These are phyloP conservation scores for Epicampocera succincta DNA, from an alignment of 2,888 invertebrate genomes.

Conservation along the genomic window DNA sequence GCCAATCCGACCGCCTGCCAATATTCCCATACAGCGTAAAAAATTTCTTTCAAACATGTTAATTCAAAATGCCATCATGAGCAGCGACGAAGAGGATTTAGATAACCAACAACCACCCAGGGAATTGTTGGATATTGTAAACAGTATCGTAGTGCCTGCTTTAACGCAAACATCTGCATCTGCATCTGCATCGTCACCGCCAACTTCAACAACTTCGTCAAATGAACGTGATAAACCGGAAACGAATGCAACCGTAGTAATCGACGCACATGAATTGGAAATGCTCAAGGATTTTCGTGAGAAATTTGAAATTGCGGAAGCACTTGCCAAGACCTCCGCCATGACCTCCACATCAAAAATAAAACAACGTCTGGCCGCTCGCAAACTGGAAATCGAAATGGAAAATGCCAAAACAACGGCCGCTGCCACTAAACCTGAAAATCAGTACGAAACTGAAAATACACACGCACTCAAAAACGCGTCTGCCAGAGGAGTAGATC, in stretches of 20 bases:
- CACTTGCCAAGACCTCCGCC: slow-evolving; percentile 83
- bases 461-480: slow-evolving; percentile 15
- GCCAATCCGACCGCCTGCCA: slow-evolving; percentile 67
- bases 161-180: slow-evolving; percentile 6
- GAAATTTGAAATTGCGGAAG: slow-evolving; percentile 84
- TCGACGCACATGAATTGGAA: slow-evolving; percentile 72
- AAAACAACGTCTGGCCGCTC: slow-evolving; percentile 83
- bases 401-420: slow-evolving; percentile 73
- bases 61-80: slow-evolving; percentile 56
- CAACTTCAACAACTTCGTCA: slow-evolving; percentile 3
- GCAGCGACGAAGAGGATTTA: slow-evolving; percentile 63
- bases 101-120: slow-evolving; percentile 52
- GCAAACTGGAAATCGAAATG: slow-evolving; percentile 83
- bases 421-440: slow-evolving; percentile 40
- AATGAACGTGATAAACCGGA: slow-evolving; percentile 17
- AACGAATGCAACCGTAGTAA: slow-evolving; percentile 36
- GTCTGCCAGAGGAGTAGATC: slow-evolving; percentile 32
- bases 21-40: slow-evolving; percentile 74
- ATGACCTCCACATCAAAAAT: slow-evolving; percentile 84
- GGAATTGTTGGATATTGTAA: slow-evolving; percentile 48
- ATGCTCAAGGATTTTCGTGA: slow-evolving; percentile 80
- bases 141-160: slow-evolving; percentile 54
- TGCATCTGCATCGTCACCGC: not conserved
- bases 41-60: slow-evolving; percentile 74
- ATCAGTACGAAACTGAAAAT: slow-evolving; percentile 39